Evolutionary conservation across 2,113 vertebrate genomes (phyloP).

Genomic region (Eidolon helvum): DNA sequence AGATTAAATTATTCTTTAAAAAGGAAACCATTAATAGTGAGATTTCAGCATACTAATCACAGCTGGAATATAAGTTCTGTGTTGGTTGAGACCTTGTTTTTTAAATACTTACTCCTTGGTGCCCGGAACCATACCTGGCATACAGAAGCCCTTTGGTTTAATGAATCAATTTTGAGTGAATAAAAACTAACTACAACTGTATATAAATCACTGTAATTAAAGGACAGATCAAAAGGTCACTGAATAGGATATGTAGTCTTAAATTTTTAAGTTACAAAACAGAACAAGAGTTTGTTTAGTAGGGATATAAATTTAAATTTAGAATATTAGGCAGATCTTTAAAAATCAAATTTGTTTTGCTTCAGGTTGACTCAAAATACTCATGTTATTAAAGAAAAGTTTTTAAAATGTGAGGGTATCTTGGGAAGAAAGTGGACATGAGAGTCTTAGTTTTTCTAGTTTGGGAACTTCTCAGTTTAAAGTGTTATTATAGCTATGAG

Average conservation of each 20-base stretch:
- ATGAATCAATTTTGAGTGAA: not conserved
- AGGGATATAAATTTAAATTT: not conserved
- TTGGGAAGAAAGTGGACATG: not conserved
- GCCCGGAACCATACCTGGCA: not conserved
- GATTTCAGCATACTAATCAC: not conserved
- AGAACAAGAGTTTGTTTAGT: not conserved
- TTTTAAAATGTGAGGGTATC: not conserved
- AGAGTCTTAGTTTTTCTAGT: not conserved
- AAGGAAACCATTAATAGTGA: not conserved
- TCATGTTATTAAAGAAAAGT: not conserved
- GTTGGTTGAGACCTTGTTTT: not conserved
- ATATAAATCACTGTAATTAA: not conserved
- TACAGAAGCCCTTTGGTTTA: not conserved
- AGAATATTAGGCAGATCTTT: not conserved
- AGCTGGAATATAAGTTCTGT: not conserved
- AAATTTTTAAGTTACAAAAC: not conserved
- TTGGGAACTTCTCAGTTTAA: not conserved
- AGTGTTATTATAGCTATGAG: not conserved
- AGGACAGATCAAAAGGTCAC: not conserved
- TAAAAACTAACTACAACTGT: not conserved
- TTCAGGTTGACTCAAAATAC: not conserved
- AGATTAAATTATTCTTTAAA: not conserved
- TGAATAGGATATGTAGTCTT: not conserved
- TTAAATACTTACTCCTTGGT: not conserved
- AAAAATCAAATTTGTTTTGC: not conserved